Conservation (phyloP, 2,888 invertebrate species). For the Nomada ruficornis region DNA sequence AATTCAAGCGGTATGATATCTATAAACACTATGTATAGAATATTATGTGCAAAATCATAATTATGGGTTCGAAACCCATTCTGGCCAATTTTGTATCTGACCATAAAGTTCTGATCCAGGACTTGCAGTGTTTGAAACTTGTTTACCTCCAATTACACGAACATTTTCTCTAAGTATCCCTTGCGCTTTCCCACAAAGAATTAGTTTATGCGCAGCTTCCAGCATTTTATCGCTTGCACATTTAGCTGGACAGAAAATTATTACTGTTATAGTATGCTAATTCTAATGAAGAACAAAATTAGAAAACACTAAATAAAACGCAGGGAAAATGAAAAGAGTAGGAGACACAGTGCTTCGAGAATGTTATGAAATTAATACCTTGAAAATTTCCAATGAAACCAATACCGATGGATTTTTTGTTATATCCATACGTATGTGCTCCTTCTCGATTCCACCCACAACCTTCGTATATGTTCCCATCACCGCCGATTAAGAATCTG, state of each 20-base stretch:
- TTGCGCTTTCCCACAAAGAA: constrained; percentile 73
- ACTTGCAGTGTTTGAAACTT: constrained; percentile 85
- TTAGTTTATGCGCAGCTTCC: constrained; percentile 73
- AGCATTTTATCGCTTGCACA: constrained; percentile 69
- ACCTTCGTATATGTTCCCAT: constrained; percentile 88
- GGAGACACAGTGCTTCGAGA: too few species aligned
- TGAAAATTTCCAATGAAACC: constrained; percentile 86
- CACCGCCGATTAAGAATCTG: constrained; percentile 88
- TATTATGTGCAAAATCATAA: neutral
- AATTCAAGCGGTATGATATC: neutral
- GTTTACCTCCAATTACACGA: constrained; percentile 78
- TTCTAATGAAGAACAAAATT: neutral
- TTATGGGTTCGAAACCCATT: constrained; percentile 79
- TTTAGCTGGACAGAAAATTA: constrained; percentile 54
- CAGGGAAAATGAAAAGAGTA: neutral
- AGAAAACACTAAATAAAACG: constrained; percentile 43
- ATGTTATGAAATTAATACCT: constrained; percentile 53
- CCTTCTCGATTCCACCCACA: constrained; percentile 88
- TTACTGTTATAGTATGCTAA: neutral
- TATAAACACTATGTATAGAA: neutral
- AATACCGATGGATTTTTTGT: constrained; percentile 87
- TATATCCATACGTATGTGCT: constrained; percentile 87
- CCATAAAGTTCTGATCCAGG: constrained; percentile 86
- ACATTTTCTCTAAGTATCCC: constrained; percentile 72
- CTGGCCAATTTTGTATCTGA: constrained; percentile 86